Conservation (phyloP, 30 jellyfish, hydroid and myxozoan genomes). For the Chrysaora quinquecirrha region DNA sequence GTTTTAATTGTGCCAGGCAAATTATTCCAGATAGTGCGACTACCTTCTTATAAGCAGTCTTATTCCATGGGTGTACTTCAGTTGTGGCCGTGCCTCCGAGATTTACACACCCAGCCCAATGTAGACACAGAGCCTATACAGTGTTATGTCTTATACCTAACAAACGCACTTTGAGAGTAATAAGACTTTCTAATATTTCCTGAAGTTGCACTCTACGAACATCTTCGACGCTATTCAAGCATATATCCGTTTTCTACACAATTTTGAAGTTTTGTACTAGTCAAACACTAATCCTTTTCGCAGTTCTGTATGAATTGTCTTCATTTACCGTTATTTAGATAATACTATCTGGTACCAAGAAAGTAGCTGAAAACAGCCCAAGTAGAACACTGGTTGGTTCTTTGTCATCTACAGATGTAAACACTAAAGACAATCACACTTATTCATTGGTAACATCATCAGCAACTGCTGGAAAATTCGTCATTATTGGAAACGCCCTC, state of each 20-base stretch:
- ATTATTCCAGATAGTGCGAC: no score
- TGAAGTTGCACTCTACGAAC: neutral
- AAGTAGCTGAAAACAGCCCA: constrained; percentile 74
- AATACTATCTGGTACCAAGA: constrained; percentile 50
- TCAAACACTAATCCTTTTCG: neutral
- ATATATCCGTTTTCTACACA: neutral
- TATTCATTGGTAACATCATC: constrained; percentile 43
- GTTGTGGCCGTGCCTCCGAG: no score
- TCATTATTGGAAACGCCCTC: constrained; percentile 48
- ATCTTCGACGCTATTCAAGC: neutral
- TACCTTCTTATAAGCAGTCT: no score
- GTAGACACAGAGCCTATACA: no score
- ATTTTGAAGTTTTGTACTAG: neutral
- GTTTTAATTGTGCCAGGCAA: no score
- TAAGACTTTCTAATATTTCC: neutral
- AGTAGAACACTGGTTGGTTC: constrained; percentile 62
- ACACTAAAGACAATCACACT: constrained; percentile 67
- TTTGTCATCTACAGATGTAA: constrained; percentile 64
- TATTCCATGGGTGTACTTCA: no score
- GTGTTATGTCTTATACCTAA: no score
- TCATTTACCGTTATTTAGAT: no score
- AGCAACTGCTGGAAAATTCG: constrained; percentile 56
- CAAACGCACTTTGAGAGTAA: neutral
- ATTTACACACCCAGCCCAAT: no score
- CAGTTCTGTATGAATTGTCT: no score